These are phyloP conservation scores for Leucopternis melanops DNA, from an alignment of 2,113 vertebrate genomes.

Conservation along the genomic window DNA sequence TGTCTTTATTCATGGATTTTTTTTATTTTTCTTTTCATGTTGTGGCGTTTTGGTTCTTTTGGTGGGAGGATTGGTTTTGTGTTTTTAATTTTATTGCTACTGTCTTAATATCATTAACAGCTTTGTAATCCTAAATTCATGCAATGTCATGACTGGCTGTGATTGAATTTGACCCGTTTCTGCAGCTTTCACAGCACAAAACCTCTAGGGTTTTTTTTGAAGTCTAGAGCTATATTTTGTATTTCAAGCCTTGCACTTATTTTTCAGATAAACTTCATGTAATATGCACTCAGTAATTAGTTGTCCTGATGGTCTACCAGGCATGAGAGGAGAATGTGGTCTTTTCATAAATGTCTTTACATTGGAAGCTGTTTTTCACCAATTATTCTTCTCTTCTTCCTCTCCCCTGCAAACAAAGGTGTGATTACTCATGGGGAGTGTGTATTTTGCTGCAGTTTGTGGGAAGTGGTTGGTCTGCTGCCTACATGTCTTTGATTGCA, in stretches of 20 bases:
- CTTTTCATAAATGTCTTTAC: conserved; percentile 56
- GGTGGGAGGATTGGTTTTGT: fast-evolving
- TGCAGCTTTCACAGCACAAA: background rate
- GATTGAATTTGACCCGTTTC: background rate
- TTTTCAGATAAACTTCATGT: background rate
- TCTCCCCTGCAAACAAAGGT: conserved; percentile 59
- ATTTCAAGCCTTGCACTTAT: background rate
- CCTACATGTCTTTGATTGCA: conserved; percentile 60
- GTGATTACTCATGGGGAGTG: conserved; percentile 63
- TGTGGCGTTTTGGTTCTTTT: background rate
- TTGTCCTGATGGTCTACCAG: background rate
- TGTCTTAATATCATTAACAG: background rate
- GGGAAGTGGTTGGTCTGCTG: conserved; percentile 54
- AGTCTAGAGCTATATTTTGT: background rate
- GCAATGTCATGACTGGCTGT: background rate
- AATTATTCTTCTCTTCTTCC: conserved; percentile 49
- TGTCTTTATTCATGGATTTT: background rate
- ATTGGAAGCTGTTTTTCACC: conserved; percentile 42
- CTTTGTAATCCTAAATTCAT: background rate
- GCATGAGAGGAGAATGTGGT: background rate
- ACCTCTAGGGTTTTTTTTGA: background rate
- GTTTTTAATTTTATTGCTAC: background rate
- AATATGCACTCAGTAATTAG: conserved; percentile 3
- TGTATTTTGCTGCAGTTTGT: conserved; percentile 60
- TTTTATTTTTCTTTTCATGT: background rate